Base-by-base conservation (phyloP, 30 jellyfish, hydroid and myxozoan genomes). In the Sanderia malayensis region DNA sequence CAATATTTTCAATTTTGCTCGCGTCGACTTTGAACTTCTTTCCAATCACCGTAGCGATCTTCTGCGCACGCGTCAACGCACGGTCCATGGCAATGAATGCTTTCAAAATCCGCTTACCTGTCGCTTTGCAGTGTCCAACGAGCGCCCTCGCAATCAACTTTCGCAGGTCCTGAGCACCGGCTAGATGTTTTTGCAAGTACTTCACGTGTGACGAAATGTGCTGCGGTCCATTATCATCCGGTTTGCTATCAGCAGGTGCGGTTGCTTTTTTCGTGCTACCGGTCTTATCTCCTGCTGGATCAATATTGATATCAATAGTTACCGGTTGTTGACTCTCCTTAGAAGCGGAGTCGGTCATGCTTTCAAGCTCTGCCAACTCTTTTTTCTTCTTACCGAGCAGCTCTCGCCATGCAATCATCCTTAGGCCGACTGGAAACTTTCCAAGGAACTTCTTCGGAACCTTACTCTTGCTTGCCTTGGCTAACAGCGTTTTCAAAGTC, bases 381-480 rank as follows among this genome's bases (percentile, higher is more conserved):
- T 65, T 65, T 58, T 63, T 74, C 83, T 93, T 93, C 87, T 86
- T 93, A 1, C 70, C 81, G 8, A 93, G 71, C 45, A 93, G 81
- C 70, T 93, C 95, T 29, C 92, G 45, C 99, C 99, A 93, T 18
- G 96, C 99, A 3, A 93, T 93, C 99, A 93, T 93, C 33, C 99
- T 70, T 63, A 93, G 47, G 7, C 99, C 99, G 1, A 89, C 83
- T 37, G 99, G 99, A 37, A 93, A 82, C 25, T 85, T 93, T 20
- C 92, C 84, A 15, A 93, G 72, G 44, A 93, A 93, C 61, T 81
- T 85, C 46, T 70, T 64, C 21, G 99, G 99, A 24, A 93, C 95
- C 61, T 85, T 86, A 69, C 65, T 81, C 22, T 74, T 74, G 59
- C 64, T 80, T 44, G 96, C 91, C 33, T 93, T 93, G 1, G 76